Percentiles rank a stretch among this genome's conserved stretches.
Evolutionary conservation across 2,888 invertebrate genomes (phyloP).

Genomic region (Miltochrista miniata): DNA sequence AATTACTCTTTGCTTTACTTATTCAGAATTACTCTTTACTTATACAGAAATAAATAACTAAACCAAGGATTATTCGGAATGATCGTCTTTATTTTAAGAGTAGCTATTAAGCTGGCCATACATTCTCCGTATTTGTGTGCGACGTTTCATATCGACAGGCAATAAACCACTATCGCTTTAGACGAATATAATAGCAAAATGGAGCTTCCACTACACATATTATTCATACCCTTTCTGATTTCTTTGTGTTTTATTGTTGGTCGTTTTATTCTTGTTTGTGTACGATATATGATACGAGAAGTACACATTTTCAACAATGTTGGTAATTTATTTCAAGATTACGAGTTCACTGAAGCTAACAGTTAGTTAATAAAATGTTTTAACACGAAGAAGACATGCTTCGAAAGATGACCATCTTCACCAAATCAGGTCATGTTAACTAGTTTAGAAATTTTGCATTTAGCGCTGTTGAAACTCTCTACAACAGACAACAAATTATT

Average conservation of each 20-base stretch:
- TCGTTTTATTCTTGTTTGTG: conserved; percentile 10
- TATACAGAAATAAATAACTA: background rate
- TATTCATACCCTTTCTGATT: conserved; percentile 31
- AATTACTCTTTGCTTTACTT: no score
- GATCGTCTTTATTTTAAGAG: conserved; percentile 38
- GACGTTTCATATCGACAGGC: conserved; percentile 36
- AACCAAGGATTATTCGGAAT: conserved; percentile 1
- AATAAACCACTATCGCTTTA: conserved; percentile 47
- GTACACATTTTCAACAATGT: no score
- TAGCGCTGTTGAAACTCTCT: no score
- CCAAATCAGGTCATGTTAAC: no score
- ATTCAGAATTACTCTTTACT: no score
- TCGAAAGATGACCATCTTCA: no score
- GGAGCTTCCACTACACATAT: conserved; percentile 22
- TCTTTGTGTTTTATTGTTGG: conserved; percentile 28
- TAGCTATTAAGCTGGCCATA: conserved; percentile 43
- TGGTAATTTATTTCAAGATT: no score
- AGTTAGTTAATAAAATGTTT: no score
- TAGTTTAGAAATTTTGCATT: no score
- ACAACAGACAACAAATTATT: no score
- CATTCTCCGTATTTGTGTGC: conserved; percentile 40
- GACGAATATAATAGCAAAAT: conserved; percentile 50
- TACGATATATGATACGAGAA: background rate
- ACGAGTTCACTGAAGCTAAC: no score
- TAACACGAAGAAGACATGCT: no score